Evolutionary conservation across 2,113 vertebrate species (phyloP).

Genomic region (Tetrax tetrax): DNA sequence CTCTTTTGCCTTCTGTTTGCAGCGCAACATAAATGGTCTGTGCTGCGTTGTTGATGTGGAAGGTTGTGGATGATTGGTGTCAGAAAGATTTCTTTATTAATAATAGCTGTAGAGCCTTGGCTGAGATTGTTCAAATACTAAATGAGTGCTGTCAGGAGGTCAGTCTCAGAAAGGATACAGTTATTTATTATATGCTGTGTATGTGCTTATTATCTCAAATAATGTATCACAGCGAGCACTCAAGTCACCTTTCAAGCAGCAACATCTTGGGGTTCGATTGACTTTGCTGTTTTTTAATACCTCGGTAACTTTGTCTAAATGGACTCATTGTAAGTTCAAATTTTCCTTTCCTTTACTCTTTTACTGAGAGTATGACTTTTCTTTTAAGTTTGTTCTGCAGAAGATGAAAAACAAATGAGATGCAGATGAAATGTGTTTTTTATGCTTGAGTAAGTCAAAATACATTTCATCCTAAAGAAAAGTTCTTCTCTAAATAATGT

Average conservation of each 20-base stretch:
- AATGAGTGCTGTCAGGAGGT: not conserved
- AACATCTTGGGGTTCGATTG: not conserved
- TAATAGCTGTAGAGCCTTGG: not conserved
- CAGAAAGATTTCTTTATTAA: not conserved
- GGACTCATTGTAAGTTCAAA: not conserved
- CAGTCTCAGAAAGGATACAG: not conserved
- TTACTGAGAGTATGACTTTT: not conserved
- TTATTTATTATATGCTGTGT: not conserved
- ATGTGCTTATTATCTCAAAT: not conserved
- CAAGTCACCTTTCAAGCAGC: not conserved
- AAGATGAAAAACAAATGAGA: not conserved
- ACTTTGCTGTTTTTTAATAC: not conserved
- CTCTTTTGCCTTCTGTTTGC: not conserved
- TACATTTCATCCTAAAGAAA: not conserved
- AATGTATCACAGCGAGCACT: not conserved
- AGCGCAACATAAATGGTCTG: not conserved
- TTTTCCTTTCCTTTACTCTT: not conserved
- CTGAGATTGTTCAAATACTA: not conserved
- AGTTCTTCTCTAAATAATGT: not conserved
- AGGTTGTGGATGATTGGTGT: not conserved
- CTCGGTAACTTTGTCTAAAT: not conserved
- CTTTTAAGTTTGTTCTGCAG: not conserved
- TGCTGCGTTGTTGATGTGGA: rapidly evolving
- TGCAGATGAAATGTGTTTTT: not conserved
- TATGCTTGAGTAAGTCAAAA: slow-evolving; percentile 13